Percentiles rank a stretch among this genome's conserved stretches.
Evolutionary conservation across 2,888 invertebrate species (phyloP).

Genomic region (Scaptomyza tumidula): DNA sequence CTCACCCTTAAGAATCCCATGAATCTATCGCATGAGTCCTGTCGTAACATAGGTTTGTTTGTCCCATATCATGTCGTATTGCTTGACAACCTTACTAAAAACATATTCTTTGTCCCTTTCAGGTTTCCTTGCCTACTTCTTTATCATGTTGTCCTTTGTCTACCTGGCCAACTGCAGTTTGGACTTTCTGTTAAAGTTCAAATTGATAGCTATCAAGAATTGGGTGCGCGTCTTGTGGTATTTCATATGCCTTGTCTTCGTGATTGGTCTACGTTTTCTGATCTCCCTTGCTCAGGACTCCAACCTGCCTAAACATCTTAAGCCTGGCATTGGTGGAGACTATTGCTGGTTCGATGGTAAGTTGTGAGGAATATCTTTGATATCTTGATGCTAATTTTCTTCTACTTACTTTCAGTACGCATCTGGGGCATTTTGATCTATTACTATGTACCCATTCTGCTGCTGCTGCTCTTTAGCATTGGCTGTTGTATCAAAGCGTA

Average conservation of each 20-base stretch:
- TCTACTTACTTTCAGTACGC: conserved; percentile 58
- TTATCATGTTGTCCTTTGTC: conserved; percentile 74
- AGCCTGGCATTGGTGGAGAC: conserved; percentile 79
- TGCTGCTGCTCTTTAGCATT: conserved; percentile 65
- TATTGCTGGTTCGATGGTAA: conserved; percentile 80
- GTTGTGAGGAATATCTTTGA: background rate
- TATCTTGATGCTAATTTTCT: background rate
- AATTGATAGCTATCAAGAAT: conserved; percentile 50
- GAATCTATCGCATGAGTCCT: conserved; percentile 70
- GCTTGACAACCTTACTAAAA: background rate
- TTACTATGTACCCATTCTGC: conserved; percentile 70
- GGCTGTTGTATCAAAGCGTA: conserved; percentile 70
- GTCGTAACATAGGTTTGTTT: conserved; percentile 70
- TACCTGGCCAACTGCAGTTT: conserved; percentile 74
- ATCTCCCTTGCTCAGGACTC: conserved; percentile 76
- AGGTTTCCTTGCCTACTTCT: conserved; percentile 79
- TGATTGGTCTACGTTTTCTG: conserved; percentile 63
- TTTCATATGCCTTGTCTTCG: conserved; percentile 48
- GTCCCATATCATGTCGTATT: background rate
- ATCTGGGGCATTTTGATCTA: conserved; percentile 78
- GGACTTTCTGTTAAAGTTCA: conserved; percentile 73
- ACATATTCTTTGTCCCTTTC: background rate
- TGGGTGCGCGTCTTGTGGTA: conserved; percentile 71
- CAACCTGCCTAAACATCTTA: conserved; percentile 62
- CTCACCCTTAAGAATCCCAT: conserved; percentile 77